Evolutionary conservation across 1,140 invertebrate species (phyloP).

Genomic region (Halesus radiatus): DNA sequence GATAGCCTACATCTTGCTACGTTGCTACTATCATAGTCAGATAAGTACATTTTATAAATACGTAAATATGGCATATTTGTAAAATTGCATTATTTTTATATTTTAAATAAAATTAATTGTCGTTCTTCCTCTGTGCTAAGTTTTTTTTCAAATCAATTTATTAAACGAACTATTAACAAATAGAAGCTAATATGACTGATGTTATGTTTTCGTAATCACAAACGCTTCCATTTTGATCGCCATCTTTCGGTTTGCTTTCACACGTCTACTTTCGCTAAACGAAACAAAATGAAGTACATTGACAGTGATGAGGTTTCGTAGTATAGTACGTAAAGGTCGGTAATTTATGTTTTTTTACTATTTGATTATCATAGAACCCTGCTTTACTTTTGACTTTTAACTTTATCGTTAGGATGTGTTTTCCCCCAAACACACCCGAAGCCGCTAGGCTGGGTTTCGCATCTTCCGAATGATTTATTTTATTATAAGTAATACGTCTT

Average conservation of each 20-base stretch:
- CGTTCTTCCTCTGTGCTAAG: neutral
- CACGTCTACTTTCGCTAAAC: slow-evolving; percentile 43
- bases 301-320: slow-evolving; percentile 43
- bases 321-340: slow-evolving; percentile 38
- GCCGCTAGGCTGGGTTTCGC: slow-evolving; percentile 22
- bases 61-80: neutral
- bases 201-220: slow-evolving; percentile 27
- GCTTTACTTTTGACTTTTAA: slow-evolving; percentile 22
- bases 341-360: slow-evolving; percentile 36
- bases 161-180: neutral
- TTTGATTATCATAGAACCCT: slow-evolving; percentile 28
- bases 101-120: neutral
- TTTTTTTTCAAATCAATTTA: neutral
- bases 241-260: slow-evolving; percentile 48
- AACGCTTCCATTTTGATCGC: slow-evolving; percentile 47
- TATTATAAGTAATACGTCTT: neutral
- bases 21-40: slow-evolving; percentile 7
- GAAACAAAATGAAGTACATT: slow-evolving; percentile 41
- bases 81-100: neutral
- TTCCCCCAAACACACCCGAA: neutral
- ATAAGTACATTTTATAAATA: neutral
- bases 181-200: slow-evolving; percentile 36
- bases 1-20: neutral
- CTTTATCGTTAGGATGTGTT: slow-evolving; percentile 35
- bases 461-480: neutral